These are phyloP conservation scores for Eulemur macaco DNA, from an alignment of 2,113 vertebrate genomes.

Conservation along the genomic window DNA sequence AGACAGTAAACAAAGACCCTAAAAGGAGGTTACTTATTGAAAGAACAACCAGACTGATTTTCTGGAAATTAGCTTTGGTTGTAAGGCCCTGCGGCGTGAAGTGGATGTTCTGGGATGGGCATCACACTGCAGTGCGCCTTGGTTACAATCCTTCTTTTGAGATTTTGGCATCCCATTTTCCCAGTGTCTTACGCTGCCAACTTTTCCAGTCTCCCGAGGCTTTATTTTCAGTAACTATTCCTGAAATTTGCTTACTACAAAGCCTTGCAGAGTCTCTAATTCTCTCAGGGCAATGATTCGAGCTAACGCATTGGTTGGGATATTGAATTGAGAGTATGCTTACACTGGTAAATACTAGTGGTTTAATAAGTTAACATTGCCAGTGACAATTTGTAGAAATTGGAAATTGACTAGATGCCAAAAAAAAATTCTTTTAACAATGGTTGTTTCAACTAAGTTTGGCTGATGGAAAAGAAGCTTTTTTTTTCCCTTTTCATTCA, in stretches of 20 bases:
- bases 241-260: conserved; percentile 3
- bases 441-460: not conserved
- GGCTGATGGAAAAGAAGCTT: not conserved
- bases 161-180: not conserved
- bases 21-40: not conserved
- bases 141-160: not conserved
- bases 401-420: not conserved
- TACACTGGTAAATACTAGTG: not conserved
- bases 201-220: not conserved
- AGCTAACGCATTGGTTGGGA: not conserved
- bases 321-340: not conserved
- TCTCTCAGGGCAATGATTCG: not conserved
- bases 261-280: not conserved
- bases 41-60: not conserved
- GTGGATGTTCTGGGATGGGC: not conserved
- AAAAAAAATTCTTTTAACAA: not conserved
- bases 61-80: not conserved
- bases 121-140: not conserved
- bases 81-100: not conserved
- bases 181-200: not conserved
- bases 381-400: not conserved
- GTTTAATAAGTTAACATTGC: not conserved
- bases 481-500: not conserved
- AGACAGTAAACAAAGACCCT: not conserved
- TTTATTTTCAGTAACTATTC: conserved; percentile 29